Evolutionary conservation across 2,888 invertebrate species (phyloP).

Genomic region (Pollenia amentaria): DNA sequence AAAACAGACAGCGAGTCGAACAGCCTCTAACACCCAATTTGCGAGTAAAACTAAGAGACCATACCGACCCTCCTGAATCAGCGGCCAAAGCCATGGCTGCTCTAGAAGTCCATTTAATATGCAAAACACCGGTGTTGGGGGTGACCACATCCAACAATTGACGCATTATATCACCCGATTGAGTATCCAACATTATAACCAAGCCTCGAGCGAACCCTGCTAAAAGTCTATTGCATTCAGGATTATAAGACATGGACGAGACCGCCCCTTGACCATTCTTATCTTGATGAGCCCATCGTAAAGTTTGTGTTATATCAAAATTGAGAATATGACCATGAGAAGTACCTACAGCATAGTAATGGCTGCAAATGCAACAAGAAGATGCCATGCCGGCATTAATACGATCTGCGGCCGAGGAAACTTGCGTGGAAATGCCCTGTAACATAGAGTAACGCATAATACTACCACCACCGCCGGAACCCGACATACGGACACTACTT

Average conservation of each 20-base stretch:
- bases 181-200: conserved; percentile 95
- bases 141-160: conserved; percentile 92
- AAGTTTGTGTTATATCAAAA: conserved; percentile 93
- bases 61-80: conserved; percentile 98
- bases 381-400: conserved; percentile 95
- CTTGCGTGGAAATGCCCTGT: conserved; percentile 95
- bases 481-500: conserved; percentile 85
- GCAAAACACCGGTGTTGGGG: conserved; percentile 92
- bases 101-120: conserved; percentile 88
- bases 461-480: conserved; percentile 85
- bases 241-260: conserved; percentile 93
- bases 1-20: conserved; percentile 96
- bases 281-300: conserved; percentile 92
- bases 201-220: conserved; percentile 92
- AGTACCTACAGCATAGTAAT: conserved; percentile 96
- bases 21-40: conserved; percentile 94
- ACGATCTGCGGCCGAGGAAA: conserved; percentile 93
- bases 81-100: conserved; percentile 91
- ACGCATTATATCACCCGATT: conserved; percentile 91
- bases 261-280: conserved; percentile 90
- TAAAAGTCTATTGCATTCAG: conserved; percentile 93
- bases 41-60: conserved; percentile 95
- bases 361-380: conserved; percentile 91
- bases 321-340: conserved; percentile 96
- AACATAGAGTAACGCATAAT: conserved; percentile 92